Evolutionary conservation across 2,797 vertebrate species (phyloP).

Genomic region (Botia kubotai): DNA sequence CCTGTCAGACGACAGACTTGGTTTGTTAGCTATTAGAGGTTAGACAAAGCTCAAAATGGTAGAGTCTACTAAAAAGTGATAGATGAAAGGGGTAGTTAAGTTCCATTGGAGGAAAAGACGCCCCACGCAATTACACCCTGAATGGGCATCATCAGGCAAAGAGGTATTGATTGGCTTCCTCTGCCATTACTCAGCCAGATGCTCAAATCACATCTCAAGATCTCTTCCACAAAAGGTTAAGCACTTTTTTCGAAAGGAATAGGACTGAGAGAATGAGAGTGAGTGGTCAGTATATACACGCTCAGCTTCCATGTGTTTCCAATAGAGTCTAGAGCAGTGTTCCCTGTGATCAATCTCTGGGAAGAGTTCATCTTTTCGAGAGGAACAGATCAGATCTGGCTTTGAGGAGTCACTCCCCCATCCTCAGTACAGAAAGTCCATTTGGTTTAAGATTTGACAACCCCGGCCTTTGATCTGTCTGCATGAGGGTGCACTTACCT

Average conservation of each 20-base stretch:
- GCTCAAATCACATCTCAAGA: slow-evolving; percentile 61
- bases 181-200: slow-evolving; percentile 55
- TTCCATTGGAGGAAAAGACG: slow-evolving; percentile 67
- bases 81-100: slow-evolving; percentile 72
- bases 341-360: slow-evolving; percentile 26
- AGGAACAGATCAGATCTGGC: slow-evolving; percentile 20
- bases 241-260: slow-evolving; percentile 51
- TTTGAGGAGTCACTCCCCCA: slow-evolving; percentile 26
- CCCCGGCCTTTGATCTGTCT: slow-evolving; percentile 53
- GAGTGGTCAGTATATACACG: slow-evolving; percentile 26
- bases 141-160: slow-evolving; percentile 67
- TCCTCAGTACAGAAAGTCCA: not conserved
- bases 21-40: slow-evolving; percentile 49
- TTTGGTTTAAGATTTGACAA: slow-evolving; percentile 14
- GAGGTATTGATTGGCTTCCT: slow-evolving; percentile 65
- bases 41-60: slow-evolving; percentile 56
- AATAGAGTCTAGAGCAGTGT: slow-evolving; percentile 1
- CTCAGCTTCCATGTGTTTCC: slow-evolving; percentile 42
- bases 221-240: slow-evolving; percentile 39
- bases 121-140: slow-evolving; percentile 59
- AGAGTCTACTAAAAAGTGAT: slow-evolving; percentile 52
- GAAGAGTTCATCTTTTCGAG: slow-evolving; percentile 19
- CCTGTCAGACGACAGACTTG: slow-evolving; percentile 44
- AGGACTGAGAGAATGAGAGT: slow-evolving; percentile 25
- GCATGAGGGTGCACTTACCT: slow-evolving; percentile 58